These are phyloP conservation scores for Ceratosolen fusciceps DNA, from an alignment of 1,140 invertebrate genomes.

Conservation along the genomic window DNA sequence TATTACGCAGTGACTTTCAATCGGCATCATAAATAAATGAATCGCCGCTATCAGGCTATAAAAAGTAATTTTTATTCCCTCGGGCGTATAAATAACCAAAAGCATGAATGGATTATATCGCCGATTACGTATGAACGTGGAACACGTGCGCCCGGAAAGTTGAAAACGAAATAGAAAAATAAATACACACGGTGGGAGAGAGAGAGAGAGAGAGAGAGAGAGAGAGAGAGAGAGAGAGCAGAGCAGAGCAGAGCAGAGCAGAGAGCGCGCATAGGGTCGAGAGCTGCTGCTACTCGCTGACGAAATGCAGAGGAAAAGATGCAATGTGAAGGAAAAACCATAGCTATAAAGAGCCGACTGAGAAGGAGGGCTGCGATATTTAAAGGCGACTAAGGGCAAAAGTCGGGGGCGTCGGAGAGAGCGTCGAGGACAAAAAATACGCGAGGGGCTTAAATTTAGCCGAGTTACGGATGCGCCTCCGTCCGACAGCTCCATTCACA, in stretches of 20 bases:
- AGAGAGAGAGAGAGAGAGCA: neutral
- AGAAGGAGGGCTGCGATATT: neutral
- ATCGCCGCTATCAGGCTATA: neutral
- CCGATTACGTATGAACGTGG: neutral
- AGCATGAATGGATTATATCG: neutral
- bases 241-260: no score
- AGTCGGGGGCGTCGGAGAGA: neutral
- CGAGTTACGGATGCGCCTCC: neutral
- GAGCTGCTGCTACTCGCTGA: no score
- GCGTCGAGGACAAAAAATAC: neutral
- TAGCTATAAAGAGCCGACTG: no score
- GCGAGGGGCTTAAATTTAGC: slow-evolving; percentile 32
- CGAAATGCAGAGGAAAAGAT: neutral
- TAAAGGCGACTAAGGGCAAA: neutral
- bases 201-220: neutral
- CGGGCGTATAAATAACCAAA: neutral
- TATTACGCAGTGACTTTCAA: neutral
- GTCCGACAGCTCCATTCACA: neutral
- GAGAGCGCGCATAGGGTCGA: no score
- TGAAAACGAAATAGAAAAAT: neutral
- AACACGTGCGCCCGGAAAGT: neutral
- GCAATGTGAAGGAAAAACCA: neutral
- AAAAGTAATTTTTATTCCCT: neutral
- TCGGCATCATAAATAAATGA: no score
- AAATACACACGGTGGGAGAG: neutral